Evolutionary conservation across 2,888 invertebrate species (phyloP).

Genomic region (Agrenia bidenticulata): DNA sequence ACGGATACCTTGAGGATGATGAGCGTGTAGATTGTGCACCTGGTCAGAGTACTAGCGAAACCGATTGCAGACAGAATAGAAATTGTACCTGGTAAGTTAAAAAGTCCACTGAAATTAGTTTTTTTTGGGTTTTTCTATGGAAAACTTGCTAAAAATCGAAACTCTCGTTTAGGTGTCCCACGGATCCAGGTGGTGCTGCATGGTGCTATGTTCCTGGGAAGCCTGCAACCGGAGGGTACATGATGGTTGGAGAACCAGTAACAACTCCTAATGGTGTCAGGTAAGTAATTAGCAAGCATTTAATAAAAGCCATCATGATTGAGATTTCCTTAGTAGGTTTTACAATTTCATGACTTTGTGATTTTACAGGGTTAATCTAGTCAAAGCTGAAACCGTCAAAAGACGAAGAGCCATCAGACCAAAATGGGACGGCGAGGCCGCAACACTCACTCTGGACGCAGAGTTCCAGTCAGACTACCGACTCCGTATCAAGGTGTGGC

Average conservation of each 20-base stretch:
- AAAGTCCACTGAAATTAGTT: too few species aligned
- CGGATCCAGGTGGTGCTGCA: slow-evolving; percentile 11
- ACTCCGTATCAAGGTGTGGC: slow-evolving; percentile 46
- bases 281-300: slow-evolving; percentile 14
- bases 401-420: background rate
- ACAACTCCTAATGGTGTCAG: slow-evolving; percentile 34
- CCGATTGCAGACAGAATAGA: slow-evolving; percentile 15
- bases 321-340: too few species aligned
- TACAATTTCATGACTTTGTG: too few species aligned
- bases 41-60: slow-evolving; percentile 16
- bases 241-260: slow-evolving; percentile 37
- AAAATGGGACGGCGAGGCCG: slow-evolving; percentile 34
- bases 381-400: slow-evolving; percentile 14
- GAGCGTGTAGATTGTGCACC: slow-evolving; percentile 32
- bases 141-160: too few species aligned
- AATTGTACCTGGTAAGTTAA: slow-evolving; percentile 27
- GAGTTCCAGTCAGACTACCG: slow-evolving; percentile 42
- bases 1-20: slow-evolving; percentile 25
- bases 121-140: too few species aligned
- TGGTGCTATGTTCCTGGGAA: slow-evolving; percentile 33
- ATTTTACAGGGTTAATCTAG: slow-evolving; percentile 24
- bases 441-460: slow-evolving; percentile 34
- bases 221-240: slow-evolving; percentile 27
- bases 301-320: too few species aligned
- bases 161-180: slow-evolving; percentile 11